Conservation (phyloP, 2,797 vertebrate species). For the Falco naumanni region DNA sequence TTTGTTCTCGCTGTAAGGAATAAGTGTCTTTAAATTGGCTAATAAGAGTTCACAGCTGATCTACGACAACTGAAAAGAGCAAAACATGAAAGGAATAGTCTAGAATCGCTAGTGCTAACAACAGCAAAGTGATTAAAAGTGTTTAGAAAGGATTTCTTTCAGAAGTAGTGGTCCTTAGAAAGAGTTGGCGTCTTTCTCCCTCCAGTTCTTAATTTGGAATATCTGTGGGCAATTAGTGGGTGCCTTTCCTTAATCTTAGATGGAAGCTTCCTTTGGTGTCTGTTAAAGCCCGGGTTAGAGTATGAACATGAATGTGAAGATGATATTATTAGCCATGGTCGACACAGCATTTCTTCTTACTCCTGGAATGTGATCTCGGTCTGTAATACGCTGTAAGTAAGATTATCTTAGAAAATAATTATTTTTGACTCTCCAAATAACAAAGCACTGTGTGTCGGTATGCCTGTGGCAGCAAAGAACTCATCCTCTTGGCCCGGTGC, state of each 20-base stretch:
- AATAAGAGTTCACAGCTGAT: conserved; percentile 38
- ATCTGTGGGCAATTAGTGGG: not conserved
- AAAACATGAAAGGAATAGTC: conserved; percentile 10
- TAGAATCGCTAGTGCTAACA: not conserved
- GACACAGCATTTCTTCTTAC: not conserved
- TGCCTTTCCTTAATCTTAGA: not conserved
- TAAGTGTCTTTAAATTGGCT: conserved; percentile 43
- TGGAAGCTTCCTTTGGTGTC: not conserved
- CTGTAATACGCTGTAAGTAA: not conserved
- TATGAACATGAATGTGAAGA: not conserved
- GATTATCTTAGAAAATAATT: not conserved
- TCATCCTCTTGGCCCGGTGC: fast-evolving
- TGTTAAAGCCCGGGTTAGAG: not conserved
- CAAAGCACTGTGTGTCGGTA: not conserved
- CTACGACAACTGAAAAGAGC: conserved; percentile 6
- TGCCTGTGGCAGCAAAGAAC: not conserved
- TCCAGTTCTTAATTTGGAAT: not conserved
- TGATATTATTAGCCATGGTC: not conserved
- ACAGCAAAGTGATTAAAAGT: conserved; percentile 30
- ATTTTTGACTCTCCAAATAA: not conserved
- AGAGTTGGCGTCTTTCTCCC: not conserved
- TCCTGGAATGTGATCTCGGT: not conserved
- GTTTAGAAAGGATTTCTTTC: conserved; percentile 21
- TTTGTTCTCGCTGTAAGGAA: conserved; percentile 35
- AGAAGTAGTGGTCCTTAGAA: not conserved